Evolutionary conservation across 2,113 vertebrate genomes (phyloP).

Genomic region (Nerophis lumbriciformis): DNA sequence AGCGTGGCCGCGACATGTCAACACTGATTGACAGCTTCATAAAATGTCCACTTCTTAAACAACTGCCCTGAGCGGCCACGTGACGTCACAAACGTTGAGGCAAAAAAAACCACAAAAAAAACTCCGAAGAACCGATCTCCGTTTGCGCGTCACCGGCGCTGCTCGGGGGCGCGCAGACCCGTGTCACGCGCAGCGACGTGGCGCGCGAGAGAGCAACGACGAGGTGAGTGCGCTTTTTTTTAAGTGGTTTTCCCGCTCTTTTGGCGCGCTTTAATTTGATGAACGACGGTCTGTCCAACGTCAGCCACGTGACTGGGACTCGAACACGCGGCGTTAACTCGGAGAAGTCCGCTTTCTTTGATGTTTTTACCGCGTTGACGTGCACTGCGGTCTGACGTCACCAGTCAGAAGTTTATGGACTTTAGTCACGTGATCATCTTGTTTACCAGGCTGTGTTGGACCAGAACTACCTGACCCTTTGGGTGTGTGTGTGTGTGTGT

Average conservation of each 20-base stretch:
- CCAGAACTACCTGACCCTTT: no score
- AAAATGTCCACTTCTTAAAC: no score
- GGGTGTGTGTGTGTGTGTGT: background rate
- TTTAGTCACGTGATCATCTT: background rate
- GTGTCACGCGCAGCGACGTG: conserved; percentile 8
- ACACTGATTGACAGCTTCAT: no score
- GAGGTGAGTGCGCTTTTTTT: conserved; percentile 4
- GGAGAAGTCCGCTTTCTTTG: background rate
- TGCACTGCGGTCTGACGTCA: background rate
- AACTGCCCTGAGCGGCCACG: no score
- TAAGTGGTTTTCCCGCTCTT: background rate
- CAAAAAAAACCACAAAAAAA: no score
- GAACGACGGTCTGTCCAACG: no score
- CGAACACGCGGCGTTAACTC: background rate
- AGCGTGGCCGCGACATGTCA: no score
- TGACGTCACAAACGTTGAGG: no score
- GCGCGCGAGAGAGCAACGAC: background rate
- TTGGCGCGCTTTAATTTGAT: background rate
- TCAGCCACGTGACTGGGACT: no score
- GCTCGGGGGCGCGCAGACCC: background rate
- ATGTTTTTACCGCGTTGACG: background rate
- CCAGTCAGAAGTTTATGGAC: background rate
- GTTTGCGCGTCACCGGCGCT: background rate
- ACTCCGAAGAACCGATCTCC: background rate
- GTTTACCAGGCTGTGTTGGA: no score